Percentiles rank a stretch among this genome's conserved stretches.
Conservation (phyloP, 1,140 invertebrate species). For the Drosophila jambulina region DNA sequence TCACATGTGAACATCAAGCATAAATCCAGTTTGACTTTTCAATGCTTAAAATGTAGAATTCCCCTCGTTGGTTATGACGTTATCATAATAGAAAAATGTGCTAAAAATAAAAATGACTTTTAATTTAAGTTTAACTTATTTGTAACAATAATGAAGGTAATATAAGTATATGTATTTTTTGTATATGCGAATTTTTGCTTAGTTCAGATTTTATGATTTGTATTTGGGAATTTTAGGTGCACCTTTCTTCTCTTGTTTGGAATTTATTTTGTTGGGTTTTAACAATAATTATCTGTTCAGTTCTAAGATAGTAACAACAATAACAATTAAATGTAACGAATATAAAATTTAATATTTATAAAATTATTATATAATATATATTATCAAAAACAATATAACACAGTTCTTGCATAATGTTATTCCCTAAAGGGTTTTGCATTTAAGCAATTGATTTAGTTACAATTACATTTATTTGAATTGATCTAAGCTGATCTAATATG, state of each 20-base stretch:
- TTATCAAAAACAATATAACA: too few relatives aligned
- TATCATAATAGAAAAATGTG: neutral
- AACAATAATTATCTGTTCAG: too few relatives aligned
- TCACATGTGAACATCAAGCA: constrained; percentile 1
- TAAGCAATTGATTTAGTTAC: neutral
- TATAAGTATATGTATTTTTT: neutral
- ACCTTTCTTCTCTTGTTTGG: neutral
- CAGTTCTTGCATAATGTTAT: neutral
- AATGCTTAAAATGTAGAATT: constrained; percentile 9
- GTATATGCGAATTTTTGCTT: neutral
- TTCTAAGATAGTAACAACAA: too few relatives aligned
- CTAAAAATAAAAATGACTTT: neutral
- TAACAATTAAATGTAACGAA: too few relatives aligned
- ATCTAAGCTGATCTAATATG: constrained; percentile 1
- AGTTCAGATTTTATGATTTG: neutral
- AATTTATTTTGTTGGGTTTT: too few relatives aligned
- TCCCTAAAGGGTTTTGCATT: neutral
- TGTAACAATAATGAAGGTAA: neutral
- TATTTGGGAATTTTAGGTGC: neutral
- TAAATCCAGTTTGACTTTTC: constrained; percentile 1
- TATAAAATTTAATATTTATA: too few relatives aligned
- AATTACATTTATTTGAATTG: neutral
- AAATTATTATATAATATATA: neutral
- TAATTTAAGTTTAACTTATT: neutral
- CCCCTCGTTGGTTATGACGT: neutral